Base-by-base conservation (phyloP, 2,888 invertebrate genomes). In the Melikaiella ostensackeni region DNA sequence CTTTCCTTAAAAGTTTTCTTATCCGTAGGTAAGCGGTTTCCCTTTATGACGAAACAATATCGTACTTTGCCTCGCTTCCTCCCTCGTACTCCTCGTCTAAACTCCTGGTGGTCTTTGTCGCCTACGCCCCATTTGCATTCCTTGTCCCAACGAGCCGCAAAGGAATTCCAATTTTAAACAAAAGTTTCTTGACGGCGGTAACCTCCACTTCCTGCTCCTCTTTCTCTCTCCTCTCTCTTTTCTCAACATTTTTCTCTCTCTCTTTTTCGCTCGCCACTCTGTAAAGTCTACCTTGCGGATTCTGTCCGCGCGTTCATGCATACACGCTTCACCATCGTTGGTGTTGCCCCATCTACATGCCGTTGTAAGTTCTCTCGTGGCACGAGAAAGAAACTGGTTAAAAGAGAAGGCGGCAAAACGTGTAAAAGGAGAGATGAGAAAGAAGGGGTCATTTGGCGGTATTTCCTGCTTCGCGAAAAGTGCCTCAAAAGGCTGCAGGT, bases 111-210 rank as follows among this genome's bases (percentile, higher is more conserved):
- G 84, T 85, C 85, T 84, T 84, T 85, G 86, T 86, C 85, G 85
- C 83, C 84, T 82, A 81, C 85, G 75, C 84, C 86, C 88, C 84
- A 89, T 89, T 88, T 89, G 89, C 88, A 89, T 89, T 89, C 89
- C 89, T 86, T 86, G 86, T 87, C 84, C 83, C 88, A 88, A 89
- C 88, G 87, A 89, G 89, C 89, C 88, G 87, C 87, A 88, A 89
- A 88, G 88, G 89, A 89, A 89, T 89, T 89, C 88, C 88, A 89
- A 89, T 89, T 89, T 89, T 87, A 88, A 89, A 89, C 89, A 89
- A 89, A 89, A 89, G 89, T 89, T 89, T 88, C 86, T 85, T 87
- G 85, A 86, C 88, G 86, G 84, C 83, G 83, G 86, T 85, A 86
- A 86, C 86, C 84, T 82, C 79, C 78, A 62, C 78, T 76, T 64